Evolutionary conservation across 2,113 vertebrate species (phyloP), one percentile per base, ranked within the genome.

Genomic region (Ellobius talpinus): DNA sequence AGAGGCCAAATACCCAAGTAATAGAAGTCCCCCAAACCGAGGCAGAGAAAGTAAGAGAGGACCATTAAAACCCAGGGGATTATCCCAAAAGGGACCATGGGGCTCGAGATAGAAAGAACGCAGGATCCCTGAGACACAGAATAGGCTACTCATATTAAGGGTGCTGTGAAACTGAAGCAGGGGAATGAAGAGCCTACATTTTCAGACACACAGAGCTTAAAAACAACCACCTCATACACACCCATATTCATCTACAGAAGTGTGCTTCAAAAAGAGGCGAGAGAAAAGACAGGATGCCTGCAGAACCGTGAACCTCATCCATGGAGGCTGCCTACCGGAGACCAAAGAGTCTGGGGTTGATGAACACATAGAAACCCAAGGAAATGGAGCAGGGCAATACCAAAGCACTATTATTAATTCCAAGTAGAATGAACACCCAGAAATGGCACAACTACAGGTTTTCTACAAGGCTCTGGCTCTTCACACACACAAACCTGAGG

Each of bases 121-220:
- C 47, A 91, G 73, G 82, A 50, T 23, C 92, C 11, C 52, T 68
- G 74, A 45, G 50, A 86, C 10, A 58, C 55, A 10, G 17, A 33
- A 29, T 61, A 63, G 92, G 84, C 23, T 1, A 79, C 58, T 58
- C 12, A 77, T 47, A 61, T 33, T 31, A n/a, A 87, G 77, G 91
- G 36, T 50, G 29, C 55, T 90, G 31, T 76, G 61, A 96, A 78
- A 93, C 21, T 82, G 90, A 93, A 93, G 29, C 55, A 70, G 79
- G 61, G 39, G 73, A 86, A 81, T 63, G 55, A 95, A 97, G 72
- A 93, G 66, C 21, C 84, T 73, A 92, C 68, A 88, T 70, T 86
- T 96, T 96, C 82, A 93, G 81, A 95, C 82, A 68, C 10, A n/a
- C 47, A 85, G 5, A 47, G 24, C 90, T 5, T 52, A 76, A 94